Base-by-base conservation (phyloP, 1,140 invertebrate genomes). In the Oedothorax gibbosus region DNA sequence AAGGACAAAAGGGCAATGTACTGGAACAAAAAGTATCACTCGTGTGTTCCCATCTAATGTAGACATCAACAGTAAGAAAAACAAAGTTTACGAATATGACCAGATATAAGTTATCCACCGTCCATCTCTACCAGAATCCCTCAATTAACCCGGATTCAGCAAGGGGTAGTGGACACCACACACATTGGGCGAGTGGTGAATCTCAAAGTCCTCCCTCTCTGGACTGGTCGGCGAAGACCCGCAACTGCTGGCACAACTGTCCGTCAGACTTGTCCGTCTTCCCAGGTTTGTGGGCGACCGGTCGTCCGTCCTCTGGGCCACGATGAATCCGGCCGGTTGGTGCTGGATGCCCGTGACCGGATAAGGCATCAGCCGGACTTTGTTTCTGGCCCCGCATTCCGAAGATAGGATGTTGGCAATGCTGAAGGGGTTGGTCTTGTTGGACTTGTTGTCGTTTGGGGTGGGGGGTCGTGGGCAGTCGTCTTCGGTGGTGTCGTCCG, bases 391-490 rank as follows among this genome's bases (percentile, higher is more conserved):
- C 11, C 66, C 14, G 68, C 83, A 60, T 35, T 78, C 76, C 0
- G 85, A 73, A 7, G 85, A 66, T 6, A 86, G 62, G 77, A 86
- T 86, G 69, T 86, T 79, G 66, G 76, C 85, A 12, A 86, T 86
- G 57, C 85, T 86, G 50, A 80, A 86, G n/a, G 69, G 85, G 56
- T 75, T 86, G 10, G 54, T 18, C 57, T 62, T 18, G 35, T 75
- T 57, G 54, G 54, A 75, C 9, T 56, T 75, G 72, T 57, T 57
- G 15, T 65, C 20, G n/a, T 53, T 65, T 20, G 35, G 66, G 18
- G 18, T 21, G 35, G n/a, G 7, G 18, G 60, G 51, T 7, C 20
- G 18, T 18, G 35, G 20, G 64, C 10, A 65, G n/a, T 50, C 21
- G 14, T 77, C 75, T 49, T 62, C 49, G 12, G 75, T 64, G 1